Base-by-base conservation (phyloP, 1,140 invertebrate genomes). In the Scaptomyza hsui region DNA sequence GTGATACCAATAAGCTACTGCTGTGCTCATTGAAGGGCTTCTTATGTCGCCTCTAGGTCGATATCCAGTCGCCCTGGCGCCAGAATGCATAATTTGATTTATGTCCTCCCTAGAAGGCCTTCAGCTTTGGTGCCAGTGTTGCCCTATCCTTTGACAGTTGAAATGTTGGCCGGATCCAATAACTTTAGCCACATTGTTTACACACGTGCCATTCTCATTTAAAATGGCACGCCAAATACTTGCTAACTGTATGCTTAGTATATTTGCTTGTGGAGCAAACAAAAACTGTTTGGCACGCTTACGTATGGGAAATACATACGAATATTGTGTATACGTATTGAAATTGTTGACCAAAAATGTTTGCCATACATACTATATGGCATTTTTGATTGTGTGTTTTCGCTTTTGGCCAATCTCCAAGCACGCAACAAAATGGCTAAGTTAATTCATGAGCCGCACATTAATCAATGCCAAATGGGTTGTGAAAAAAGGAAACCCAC, bases 161-260 rank as follows among this genome's bases (percentile, higher is more conserved):
- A n/a, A n/a, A n/a, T n/a, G n/a, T n/a, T 39, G 24, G 29, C 41
- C 26, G 15, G 26, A 21, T 49, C 48, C 44, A 67, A 41, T 59
- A 59, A 49, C 45, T 48, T 59, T 1, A 16, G 24, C 37, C 19
- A 32, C 13, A 48, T 41, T 67, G 55, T 67, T 67, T 59, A 59
- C 55, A 67, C 55, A 67, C 45, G 55, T 67, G 52, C 19, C 51
- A 12, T 13, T 56, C 51, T 41, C 61, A 64, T 45, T 56, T 56
- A 18, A 49, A 59, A 62, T 42, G 48, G 29, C 47, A 52, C 4
- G 16, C 47, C 45, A 41, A 61, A 64, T 47, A 32, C 48, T 52
- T 44, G 39, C 35, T 55, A 39, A 63, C 39, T 42, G 9, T 7
- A 29, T 37, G 9, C 29, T 37, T n/a, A 4, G 12, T n/a, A 24